phyloP scores from a whole-genome alignment of 2,888 invertebrate species.

The Sinhomidia bicolor region DNA sequence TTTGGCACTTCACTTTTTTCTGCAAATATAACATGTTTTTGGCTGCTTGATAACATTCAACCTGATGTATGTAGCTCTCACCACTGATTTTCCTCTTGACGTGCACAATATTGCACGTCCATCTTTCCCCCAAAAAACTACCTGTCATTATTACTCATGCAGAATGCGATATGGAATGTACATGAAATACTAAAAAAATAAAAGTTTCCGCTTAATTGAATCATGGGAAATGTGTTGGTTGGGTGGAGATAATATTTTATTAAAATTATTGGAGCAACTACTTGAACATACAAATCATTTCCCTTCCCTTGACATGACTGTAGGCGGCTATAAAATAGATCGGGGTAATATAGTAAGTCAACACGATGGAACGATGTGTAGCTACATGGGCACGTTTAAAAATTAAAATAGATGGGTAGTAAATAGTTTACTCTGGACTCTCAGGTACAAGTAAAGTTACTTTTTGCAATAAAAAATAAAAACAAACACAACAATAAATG shows the following conservation, averaged over 20 bases:
- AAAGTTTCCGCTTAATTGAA: neutral
- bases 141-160: constrained; percentile 28
- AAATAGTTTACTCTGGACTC: too few species aligned
- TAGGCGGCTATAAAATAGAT: too few species aligned
- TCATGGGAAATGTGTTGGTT: too few species aligned
- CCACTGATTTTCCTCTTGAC: neutral
- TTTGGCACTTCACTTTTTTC: constrained; percentile 2
- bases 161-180: neutral
- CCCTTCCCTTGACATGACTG: neutral
- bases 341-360: too few species aligned
- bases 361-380: too few species aligned
- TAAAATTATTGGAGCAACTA: neutral
- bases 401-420: too few species aligned
- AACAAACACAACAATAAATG: too few species aligned
- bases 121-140: constrained; percentile 27
- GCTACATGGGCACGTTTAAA: too few species aligned
- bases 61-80: neutral
- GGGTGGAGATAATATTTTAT: neutral
- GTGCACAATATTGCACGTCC: constrained; percentile 28
- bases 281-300: neutral
- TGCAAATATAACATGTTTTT: neutral
- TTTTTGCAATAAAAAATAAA: too few species aligned
- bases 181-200: constrained; percentile 15
- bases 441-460: too few species aligned
- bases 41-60: constrained; percentile 4